Evolutionary conservation across 2,888 invertebrate species (phyloP), one percentile per base, ranked within the genome.

Genomic region (Drosophila pseudotakahashii): DNA sequence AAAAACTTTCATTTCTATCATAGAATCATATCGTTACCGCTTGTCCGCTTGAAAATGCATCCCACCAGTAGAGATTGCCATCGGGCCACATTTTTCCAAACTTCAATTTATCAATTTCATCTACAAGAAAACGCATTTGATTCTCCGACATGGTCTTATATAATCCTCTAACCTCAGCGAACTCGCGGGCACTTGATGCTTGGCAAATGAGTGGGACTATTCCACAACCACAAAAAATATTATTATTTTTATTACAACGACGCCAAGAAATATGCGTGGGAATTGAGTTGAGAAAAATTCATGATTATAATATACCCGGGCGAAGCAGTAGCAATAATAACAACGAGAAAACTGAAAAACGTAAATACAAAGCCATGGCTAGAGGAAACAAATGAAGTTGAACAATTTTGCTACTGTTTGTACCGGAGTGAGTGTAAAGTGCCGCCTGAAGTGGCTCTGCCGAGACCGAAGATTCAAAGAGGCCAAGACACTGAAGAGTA

Each of bases 331-430:
- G 42, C 36, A 36, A 42, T 34, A 63, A 36, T 36, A 26, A 50
- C 13, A 64, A 48, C 62, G 55, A 70, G 76, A 62, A 70, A 69
- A 64, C 68, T 70, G 55, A 53, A 51, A 19, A 64, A 45, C 48
- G 62, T 64, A 51, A 50, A 42, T 48, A 37, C 50, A 50, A 63
- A 30, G 26, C 41, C 36, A 44, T 19, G 26, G 39, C 61, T 60
- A 32, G 61, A 16, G 75, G 64, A 76, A 81, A 44, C 81, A 78
- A 81, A 78, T 81, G 70, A 81, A 85, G 85, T 76, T 74, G 72
- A 84, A 84, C 79, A 81, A 72, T 75, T 81, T 76, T 79, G 80
- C 80, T 81, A 81, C 80, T 85, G 80, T 85, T 72, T 78, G 76
- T 42, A n/a, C 41, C 59, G 39, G 51, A 66, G 70, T 61, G 72